Conservation (phyloP, 2,113 vertebrate species). For the Pluvialis apricaria region DNA sequence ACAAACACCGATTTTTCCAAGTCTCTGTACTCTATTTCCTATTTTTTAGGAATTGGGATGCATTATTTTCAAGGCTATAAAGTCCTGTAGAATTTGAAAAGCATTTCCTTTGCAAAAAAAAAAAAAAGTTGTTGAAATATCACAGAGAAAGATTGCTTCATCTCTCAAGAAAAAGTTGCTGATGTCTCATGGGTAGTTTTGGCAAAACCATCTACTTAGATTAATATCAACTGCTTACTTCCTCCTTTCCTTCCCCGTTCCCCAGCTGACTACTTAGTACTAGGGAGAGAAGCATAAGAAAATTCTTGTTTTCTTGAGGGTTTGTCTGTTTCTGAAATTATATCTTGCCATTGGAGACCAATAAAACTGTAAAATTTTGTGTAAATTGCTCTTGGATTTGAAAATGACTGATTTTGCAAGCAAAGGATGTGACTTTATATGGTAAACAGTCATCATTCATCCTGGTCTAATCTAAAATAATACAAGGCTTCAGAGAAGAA, state of each 20-base stretch:
- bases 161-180: background rate
- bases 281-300: background rate
- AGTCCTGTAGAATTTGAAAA: background rate
- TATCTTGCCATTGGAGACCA: constrained; percentile 29
- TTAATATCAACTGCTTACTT: constrained; percentile 35
- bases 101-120: background rate
- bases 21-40: background rate
- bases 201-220: constrained; percentile 35
- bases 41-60: background rate
- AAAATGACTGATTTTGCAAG: constrained; percentile 38
- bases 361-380: constrained; percentile 35
- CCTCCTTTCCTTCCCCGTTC: constrained; percentile 10
- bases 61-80: background rate
- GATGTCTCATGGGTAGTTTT: constrained; percentile 38
- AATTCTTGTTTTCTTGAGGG: constrained; percentile 13
- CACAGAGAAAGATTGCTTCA: constrained; percentile 25
- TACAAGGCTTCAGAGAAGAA: background rate
- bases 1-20: background rate
- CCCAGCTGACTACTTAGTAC: constrained; percentile 23
- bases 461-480: background rate
- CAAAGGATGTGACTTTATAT: background rate
- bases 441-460: constrained; percentile 26
- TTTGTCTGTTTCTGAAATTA: constrained; percentile 47
- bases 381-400: constrained; percentile 14
- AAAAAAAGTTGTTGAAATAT: background rate